phyloP scores from a whole-genome alignment of 1,140 invertebrate species.

The Chironomus tepperi region DNA sequence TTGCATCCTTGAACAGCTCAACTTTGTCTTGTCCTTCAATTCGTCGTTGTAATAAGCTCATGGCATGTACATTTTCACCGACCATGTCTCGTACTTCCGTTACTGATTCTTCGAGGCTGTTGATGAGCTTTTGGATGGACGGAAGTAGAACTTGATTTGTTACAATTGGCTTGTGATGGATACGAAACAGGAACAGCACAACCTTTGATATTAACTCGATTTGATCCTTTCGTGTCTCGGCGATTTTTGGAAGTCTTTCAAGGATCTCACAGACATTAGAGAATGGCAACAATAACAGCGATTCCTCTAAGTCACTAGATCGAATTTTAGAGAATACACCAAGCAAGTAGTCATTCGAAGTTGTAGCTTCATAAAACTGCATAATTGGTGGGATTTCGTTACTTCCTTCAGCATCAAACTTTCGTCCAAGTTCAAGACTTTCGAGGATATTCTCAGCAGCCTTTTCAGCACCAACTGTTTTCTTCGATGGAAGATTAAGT shows the following conservation, averaged over 20 bases:
- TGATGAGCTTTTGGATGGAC: conserved; percentile 44
- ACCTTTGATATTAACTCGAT: conserved; percentile 68
- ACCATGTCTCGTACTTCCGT: conserved; percentile 58
- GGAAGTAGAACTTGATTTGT: conserved; percentile 57
- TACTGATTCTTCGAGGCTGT: conserved; percentile 31
- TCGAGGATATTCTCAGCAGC: conserved; percentile 82
- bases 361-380: conserved; percentile 62
- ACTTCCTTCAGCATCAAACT: conserved; percentile 49
- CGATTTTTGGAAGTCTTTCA: conserved; percentile 55
- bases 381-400: conserved; percentile 61
- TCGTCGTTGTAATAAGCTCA: conserved; percentile 64
- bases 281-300: conserved; percentile 77
- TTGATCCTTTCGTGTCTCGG: conserved; percentile 55
- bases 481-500: conserved; percentile 73
- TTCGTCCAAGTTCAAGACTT: conserved; percentile 70
- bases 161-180: conserved; percentile 78
- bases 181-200: conserved; percentile 68
- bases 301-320: conserved; percentile 81
- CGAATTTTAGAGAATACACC: conserved; percentile 70
- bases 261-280: conserved; percentile 71
- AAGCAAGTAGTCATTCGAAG: conserved; percentile 69
- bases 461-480: conserved; percentile 85
- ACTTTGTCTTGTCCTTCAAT: conserved; percentile 74
- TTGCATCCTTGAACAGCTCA: conserved; percentile 75
- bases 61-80: conserved; percentile 79